A percentile compares a stretch with the other conserved stretches of the same genome.
These are phyloP conservation scores for Tiaroga cobitis DNA, from an alignment of 2,797 vertebrate species.

Conservation along the genomic window DNA sequence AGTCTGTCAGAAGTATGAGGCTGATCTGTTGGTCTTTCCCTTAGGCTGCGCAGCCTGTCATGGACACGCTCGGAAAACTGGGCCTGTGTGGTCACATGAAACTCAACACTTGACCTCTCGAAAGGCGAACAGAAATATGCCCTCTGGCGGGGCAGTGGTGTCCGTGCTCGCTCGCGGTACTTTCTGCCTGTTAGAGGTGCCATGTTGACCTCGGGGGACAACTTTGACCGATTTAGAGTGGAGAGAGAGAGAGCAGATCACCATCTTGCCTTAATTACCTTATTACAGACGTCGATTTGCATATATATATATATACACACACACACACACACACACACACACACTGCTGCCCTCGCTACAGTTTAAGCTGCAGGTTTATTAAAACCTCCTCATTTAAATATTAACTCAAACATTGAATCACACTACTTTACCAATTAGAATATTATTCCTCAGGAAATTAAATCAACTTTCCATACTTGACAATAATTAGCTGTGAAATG, in stretches of 20 bases:
- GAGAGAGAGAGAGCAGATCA: background rate
- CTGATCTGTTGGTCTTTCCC: constrained; percentile 45
- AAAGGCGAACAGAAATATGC: constrained; percentile 14
- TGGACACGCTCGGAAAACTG: constrained; percentile 51
- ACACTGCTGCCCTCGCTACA: background rate
- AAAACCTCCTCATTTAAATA: constrained; percentile 33
- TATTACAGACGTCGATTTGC: constrained; percentile 9
- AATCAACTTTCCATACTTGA: constrained; percentile 37
- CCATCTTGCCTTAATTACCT: constrained; percentile 32
- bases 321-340: background rate
- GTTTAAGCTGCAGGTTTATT: constrained; percentile 24
- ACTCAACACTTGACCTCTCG: constrained; percentile 38
- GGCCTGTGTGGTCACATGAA: constrained; percentile 34
- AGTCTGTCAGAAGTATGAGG: constrained; percentile 22
- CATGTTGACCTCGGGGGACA: constrained; percentile 12
- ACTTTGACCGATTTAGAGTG: constrained; percentile 39
- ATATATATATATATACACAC: background rate
- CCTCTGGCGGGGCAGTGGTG: constrained; percentile 32
- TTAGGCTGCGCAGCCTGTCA: constrained; percentile 25
- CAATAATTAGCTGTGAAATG: constrained; percentile 52
- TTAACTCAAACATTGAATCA: constrained; percentile 11
- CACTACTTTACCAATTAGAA: constrained; percentile 46
- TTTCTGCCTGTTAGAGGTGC: constrained; percentile 31
- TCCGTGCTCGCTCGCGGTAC: constrained; percentile 1
- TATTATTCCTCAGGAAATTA: constrained; percentile 52